These are phyloP conservation scores for Acinonyx jubatus DNA, from an alignment of 2,113 vertebrate genomes.

Conservation along the genomic window DNA sequence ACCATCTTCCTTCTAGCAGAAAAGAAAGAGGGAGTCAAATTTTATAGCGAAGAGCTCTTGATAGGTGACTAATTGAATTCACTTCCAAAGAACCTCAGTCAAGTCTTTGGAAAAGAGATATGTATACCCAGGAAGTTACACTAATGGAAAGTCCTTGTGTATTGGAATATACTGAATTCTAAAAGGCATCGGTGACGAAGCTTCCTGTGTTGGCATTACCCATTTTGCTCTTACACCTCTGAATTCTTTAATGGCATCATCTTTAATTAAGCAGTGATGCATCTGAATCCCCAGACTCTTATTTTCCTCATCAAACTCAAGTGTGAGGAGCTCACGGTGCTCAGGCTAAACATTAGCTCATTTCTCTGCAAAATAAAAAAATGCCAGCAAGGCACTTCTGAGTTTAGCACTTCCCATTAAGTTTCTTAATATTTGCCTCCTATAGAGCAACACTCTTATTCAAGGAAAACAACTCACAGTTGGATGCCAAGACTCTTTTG, in stretches of 20 bases:
- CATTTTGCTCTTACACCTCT: not conserved
- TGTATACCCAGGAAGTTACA: not conserved
- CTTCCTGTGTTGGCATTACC: not conserved
- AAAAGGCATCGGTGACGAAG: not conserved
- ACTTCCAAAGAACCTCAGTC: constrained; percentile 30
- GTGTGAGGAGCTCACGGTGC: not conserved
- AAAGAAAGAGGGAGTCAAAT: constrained; percentile 17
- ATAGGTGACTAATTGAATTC: not conserved
- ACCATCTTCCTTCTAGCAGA: not conserved
- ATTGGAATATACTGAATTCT: not conserved
- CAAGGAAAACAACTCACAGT: constrained; percentile 47
- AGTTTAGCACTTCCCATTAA: constrained; percentile 3
- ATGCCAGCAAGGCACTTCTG: constrained; percentile 26
- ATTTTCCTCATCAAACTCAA: constrained; percentile 9
- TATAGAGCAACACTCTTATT: constrained; percentile 8
- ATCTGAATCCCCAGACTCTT: not conserved
- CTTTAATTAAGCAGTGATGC: constrained; percentile 62
- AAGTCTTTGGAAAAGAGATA: not conserved
- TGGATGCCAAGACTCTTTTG: constrained; percentile 42
- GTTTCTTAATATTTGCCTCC: constrained; percentile 35
- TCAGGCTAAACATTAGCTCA: constrained; percentile 46
- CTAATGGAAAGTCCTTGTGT: not conserved
- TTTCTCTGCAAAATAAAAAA: constrained; percentile 29
- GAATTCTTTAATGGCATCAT: constrained; percentile 51
- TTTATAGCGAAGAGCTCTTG: not conserved